Percentiles rank a stretch among this genome's conserved stretches.
Evolutionary conservation across 2,888 invertebrate species (phyloP).

Genomic region (Schizaphis graminum): DNA sequence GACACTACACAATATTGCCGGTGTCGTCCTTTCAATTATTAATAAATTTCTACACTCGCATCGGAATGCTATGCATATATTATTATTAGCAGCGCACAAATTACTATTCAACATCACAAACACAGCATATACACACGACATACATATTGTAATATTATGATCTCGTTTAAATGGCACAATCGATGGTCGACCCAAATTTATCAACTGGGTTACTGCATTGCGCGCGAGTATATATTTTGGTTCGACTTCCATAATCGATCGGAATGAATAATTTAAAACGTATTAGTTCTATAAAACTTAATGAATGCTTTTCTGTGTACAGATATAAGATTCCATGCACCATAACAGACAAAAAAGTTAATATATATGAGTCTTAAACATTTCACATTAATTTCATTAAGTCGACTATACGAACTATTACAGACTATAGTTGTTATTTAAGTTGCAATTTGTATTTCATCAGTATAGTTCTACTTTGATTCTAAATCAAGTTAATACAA

Average conservation of each 20-base stretch:
- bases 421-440: neutral
- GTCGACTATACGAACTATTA: neutral
- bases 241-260: neutral
- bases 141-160: constrained; percentile 16
- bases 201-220: neutral
- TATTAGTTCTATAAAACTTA: neutral
- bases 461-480: neutral
- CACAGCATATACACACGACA: neutral
- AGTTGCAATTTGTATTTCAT: neutral
- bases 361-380: neutral
- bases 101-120: neutral
- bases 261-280: neutral
- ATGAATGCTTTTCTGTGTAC: neutral
- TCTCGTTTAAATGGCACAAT: constrained; percentile 25
- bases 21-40: constrained; percentile 35
- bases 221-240: neutral
- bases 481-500: neutral
- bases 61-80: constrained; percentile 38
- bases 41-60: constrained; percentile 39
- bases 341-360: neutral
- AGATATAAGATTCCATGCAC: neutral
- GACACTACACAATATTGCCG: neutral
- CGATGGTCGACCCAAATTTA: neutral
- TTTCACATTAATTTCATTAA: neutral
- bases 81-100: constrained; percentile 36